Percentiles rank a stretch among this genome's conserved stretches.
phyloP scores from a whole-genome alignment of 2,888 invertebrate genomes.

The Crioceris asparagi region DNA sequence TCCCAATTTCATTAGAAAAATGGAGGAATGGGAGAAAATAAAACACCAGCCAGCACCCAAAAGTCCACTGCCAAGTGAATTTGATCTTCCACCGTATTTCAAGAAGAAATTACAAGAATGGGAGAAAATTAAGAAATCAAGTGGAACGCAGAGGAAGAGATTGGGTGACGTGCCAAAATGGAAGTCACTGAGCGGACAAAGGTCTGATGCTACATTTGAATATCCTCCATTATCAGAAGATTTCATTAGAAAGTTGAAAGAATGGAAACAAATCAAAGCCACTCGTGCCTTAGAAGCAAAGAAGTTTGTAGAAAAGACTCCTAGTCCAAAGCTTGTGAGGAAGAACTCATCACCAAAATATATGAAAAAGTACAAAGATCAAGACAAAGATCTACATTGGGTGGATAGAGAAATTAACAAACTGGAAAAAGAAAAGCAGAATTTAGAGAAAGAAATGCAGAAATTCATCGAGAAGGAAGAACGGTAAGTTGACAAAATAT shows the following conservation, averaged over 20 bases:
- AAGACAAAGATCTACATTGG: conserved; percentile 45
- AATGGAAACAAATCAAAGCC: conserved; percentile 73
- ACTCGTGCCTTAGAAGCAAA: conserved; percentile 27
- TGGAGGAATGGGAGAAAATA: conserved; percentile 44
- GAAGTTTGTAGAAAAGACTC: conserved; percentile 26
- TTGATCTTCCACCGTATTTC: conserved; percentile 68
- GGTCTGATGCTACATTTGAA: conserved; percentile 36
- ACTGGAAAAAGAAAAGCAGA: conserved; percentile 50
- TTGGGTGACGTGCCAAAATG: conserved; percentile 53
- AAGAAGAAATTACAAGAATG: conserved; percentile 78
- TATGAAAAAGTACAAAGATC: conserved; percentile 33
- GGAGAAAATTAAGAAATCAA: conserved; percentile 58
- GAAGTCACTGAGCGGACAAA: conserved; percentile 39
- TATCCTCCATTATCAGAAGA: conserved; percentile 66
- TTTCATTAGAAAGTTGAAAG: conserved; percentile 72
- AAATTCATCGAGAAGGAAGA: conserved; percentile 56
- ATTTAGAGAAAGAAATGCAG: conserved; percentile 49
- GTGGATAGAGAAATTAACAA: conserved; percentile 48
- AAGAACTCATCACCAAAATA: conserved; percentile 31
- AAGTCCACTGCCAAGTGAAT: conserved; percentile 43
- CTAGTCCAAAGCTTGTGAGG: conserved; percentile 33
- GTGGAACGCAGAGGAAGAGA: conserved; percentile 33
- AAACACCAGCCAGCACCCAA: conserved; percentile 29
- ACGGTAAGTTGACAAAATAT: too few species aligned
- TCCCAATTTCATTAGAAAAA: conserved; percentile 37